phyloP scores from a whole-genome alignment of 2,888 invertebrate genomes.

The Nephrotoma flavescens region DNA sequence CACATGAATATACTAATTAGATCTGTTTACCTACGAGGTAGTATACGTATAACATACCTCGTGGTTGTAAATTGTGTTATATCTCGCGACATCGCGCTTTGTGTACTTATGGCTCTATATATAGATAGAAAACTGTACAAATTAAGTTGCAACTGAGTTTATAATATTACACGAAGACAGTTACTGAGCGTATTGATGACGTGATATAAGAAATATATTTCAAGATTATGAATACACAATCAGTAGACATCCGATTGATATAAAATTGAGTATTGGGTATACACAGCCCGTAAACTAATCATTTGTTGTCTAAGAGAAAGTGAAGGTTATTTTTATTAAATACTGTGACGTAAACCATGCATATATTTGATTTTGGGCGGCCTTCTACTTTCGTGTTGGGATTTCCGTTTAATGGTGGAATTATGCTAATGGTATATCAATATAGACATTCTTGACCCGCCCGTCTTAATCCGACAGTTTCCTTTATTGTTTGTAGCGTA shows the following conservation, averaged over 20 bases:
- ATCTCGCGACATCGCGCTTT: not conserved
- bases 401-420: too few species aligned
- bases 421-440: too few species aligned
- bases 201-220: not conserved
- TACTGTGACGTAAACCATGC: not conserved
- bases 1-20: not conserved
- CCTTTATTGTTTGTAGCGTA: too few species aligned
- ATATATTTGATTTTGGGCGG: not conserved
- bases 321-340: not conserved
- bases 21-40: not conserved
- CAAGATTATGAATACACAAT: not conserved
- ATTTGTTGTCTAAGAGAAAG: not conserved
- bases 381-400: not conserved
- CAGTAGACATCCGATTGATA: not conserved
- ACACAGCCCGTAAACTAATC: not conserved
- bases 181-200: not conserved
- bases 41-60: not conserved
- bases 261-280: not conserved
- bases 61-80: not conserved
- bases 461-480: too few species aligned
- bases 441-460: too few species aligned
- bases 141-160: not conserved
- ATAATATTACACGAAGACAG: not conserved
- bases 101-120: not conserved
- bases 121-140: too few species aligned